Base-by-base conservation (phyloP, 2,113 vertebrate species). In the Tapirus terrestris region DNA sequence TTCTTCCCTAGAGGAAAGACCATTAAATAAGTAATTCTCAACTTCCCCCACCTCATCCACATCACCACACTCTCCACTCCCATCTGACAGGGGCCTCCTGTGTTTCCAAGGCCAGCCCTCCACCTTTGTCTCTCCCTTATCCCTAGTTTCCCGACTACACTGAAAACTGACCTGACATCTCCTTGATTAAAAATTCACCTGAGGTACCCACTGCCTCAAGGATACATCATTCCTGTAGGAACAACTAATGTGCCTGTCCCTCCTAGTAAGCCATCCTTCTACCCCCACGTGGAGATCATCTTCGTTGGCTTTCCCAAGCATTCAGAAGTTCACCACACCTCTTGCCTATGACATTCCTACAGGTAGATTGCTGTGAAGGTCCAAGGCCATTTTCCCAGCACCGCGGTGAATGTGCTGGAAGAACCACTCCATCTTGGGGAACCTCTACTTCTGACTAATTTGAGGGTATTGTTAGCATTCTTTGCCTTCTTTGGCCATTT, bases 221-320 rank as follows among this genome's bases (percentile, higher is more conserved):
- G n/a, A 45, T 3, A 16, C 48, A 5, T 27, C 8, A 3, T 29
- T 36, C 29, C 7, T 67, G 18, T 6, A 53, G 31, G 33, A 60
- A 12, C 8, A 6, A 31, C 77, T 61, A 5, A 5, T 0, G 0
- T 0, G 0, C 6, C 0, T 2, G 33, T 36, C 58, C 23, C 45
- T 33, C 39, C 27, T 25, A 12, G 36, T 1, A 14, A n/a, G 1
- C 51, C 12, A 18, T 9, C 13, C 33, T 33, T 65, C 20, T 8
- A 7, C 33, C 7, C 39, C 36, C 45, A 2, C 5, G 12, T 3
- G 5, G 14, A 68, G 14, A 5, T 3, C 1, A 1, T 1, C 45
- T 21, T 1, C 1, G 8, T 7, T 1, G 18, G 27, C 27, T 53
- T 63, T 43, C 31, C 8, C 36, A 48, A n/a, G 61, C 31, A 1